phyloP scores from a whole-genome alignment of 2,888 invertebrate species.

The Coelogynopora nodosa region DNA sequence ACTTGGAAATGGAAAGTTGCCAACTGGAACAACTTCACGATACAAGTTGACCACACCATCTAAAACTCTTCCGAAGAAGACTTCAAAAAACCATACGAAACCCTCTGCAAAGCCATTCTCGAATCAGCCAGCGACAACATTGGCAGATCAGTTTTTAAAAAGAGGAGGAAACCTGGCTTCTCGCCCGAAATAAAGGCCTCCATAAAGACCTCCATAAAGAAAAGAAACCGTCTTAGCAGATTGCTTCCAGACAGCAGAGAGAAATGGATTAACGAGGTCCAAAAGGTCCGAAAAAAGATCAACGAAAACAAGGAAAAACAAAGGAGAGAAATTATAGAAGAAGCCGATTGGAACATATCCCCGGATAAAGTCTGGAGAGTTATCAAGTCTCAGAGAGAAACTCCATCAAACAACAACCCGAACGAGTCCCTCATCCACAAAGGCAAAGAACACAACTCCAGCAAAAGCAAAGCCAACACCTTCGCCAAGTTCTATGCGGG shows the following conservation, averaged over 20 bases:
- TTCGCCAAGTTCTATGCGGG: neutral
- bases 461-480: neutral
- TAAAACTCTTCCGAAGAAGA: neutral
- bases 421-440: neutral
- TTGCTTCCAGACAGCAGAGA: conserved; percentile 10
- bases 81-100: neutral
- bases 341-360: conserved; percentile 10
- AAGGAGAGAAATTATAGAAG: conserved; percentile 20
- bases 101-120: conserved; percentile 33
- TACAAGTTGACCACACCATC: neutral
- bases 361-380: conserved; percentile 8
- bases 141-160: neutral
- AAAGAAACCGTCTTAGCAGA: neutral
- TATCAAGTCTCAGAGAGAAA: neutral
- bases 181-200: too few species aligned
- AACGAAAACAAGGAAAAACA: conserved; percentile 22
- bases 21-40: neutral
- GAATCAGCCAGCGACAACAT: conserved; percentile 1
- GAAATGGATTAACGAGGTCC: conserved; percentile 11
- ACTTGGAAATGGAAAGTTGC: conserved; percentile 13
- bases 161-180: neutral
- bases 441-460: conserved; percentile 4
- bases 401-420: neutral
- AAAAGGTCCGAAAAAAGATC: neutral
- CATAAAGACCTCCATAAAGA: conserved; percentile 1